A percentile compares a stretch with the other conserved stretches of the same genome.
Evolutionary conservation across 1,140 invertebrate species (phyloP).

Genomic region (Drosophila virilis): DNA sequence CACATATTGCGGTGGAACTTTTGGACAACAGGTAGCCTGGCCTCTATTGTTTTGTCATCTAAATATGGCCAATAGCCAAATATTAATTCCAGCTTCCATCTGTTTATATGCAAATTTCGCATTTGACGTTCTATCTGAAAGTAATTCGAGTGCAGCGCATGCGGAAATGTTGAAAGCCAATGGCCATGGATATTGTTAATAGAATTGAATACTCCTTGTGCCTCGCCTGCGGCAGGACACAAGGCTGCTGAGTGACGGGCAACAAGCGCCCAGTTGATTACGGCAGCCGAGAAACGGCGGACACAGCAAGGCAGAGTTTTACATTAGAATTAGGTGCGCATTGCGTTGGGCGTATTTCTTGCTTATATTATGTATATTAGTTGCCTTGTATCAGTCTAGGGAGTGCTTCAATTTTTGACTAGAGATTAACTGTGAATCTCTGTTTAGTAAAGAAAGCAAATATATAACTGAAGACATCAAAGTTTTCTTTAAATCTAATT

Average conservation of each 20-base stretch:
- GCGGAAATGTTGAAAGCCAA: constrained; percentile 72
- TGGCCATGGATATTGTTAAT: constrained; percentile 16
- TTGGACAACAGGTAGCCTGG: constrained; percentile 20
- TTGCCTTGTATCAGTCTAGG: too few species aligned
- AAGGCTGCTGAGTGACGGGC: constrained; percentile 33
- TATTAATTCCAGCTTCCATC: constrained; percentile 67
- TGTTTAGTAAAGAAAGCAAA: too few species aligned
- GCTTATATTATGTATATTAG: background rate
- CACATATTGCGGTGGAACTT: constrained; percentile 18
- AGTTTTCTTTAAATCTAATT: too few species aligned
- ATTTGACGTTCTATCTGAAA: constrained; percentile 52
- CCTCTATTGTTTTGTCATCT: constrained; percentile 79
- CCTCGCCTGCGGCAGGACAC: constrained; percentile 43
- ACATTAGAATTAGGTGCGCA: constrained; percentile 13
- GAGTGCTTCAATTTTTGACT: too few species aligned
- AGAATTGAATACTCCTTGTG: constrained; percentile 21
- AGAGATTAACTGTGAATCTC: too few species aligned
- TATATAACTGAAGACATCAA: too few species aligned
- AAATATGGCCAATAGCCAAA: constrained; percentile 81
- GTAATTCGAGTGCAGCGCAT: constrained; percentile 56
- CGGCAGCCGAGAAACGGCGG: constrained; percentile 7
- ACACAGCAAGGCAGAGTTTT: background rate
- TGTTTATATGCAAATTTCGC: constrained; percentile 72
- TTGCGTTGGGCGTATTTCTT: background rate
- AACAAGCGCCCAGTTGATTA: constrained; percentile 41